Evolutionary conservation across 2,113 vertebrate species (phyloP), one percentile per base, ranked within the genome.

Genomic region (Cacatua alba): DNA sequence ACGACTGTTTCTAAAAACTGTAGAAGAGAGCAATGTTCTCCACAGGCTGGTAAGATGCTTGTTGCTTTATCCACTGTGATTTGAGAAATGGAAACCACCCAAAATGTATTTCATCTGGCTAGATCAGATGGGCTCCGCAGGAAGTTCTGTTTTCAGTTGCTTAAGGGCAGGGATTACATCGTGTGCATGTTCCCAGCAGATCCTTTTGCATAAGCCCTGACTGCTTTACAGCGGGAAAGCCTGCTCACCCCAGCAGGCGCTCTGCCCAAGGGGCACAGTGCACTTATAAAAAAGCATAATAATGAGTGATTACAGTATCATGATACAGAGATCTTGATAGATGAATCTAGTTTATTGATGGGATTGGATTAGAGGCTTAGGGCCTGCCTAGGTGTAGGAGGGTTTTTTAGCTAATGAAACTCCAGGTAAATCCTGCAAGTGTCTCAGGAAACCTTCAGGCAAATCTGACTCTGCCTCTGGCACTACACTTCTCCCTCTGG

Each of bases 111-210:
- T 87, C 64, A 74, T 83, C 82, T 82, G 39, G 12, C 35, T 78
- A 67, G 94, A 91, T 93, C 75, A 92, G 84, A 67, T 24, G 43
- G 59, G 49, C 69, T 82, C 46, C 0, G 0, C 29, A 63, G 89
- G 78, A 92, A 95, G 53, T 68, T 86, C 91, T 93, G 79, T 44
- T 94, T 92, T 89, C 79, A 76, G 80, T 93, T 1, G 0, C 49
- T 62, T 74, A 83, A 74, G 0, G 0, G 62, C 77, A 80, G 67
- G 86, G 70, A 78, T 94, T 93, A 67, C 86, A 57, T 41, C 41
- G 60, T 0, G 0, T 39, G 44, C 10, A 0, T 43, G 82, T 46
- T 92, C 75, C 77, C 75, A 72, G 69, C 60, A 52, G 39, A 94
- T 69, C 44, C 75, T 82, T 82, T 59, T 83, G 77, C 81, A 39